These are phyloP conservation scores for Coelinius sp. DNA, from an alignment of 2,888 invertebrate genomes.

Conservation along the genomic window DNA sequence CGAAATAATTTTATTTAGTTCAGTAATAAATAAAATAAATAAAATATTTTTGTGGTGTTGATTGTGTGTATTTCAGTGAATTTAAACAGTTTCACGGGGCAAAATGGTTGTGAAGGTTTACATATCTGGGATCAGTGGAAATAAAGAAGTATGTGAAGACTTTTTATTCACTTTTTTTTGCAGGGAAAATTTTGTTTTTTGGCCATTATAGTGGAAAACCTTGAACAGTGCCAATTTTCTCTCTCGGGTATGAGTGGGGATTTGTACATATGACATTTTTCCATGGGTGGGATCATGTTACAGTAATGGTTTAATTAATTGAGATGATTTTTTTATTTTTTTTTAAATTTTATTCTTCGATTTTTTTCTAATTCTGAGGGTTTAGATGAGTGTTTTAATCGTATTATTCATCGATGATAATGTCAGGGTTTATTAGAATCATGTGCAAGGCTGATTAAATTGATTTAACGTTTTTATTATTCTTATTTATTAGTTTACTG, in stretches of 20 bases:
- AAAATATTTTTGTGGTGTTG: too few relatives aligned
- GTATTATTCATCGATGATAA: neutral
- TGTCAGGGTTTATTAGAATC: constrained; percentile 2
- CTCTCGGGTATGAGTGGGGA: neutral
- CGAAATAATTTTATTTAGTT: too few relatives aligned
- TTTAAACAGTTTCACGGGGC: too few relatives aligned
- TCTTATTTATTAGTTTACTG: too few relatives aligned
- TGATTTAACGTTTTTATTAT: neutral
- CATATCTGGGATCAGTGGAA: constrained; percentile 93
- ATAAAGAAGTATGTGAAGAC: constrained; percentile 86
- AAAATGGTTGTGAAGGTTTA: constrained; percentile 92
- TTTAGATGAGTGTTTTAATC: neutral
- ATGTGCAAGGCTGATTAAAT: neutral
- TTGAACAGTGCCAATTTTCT: neutral
- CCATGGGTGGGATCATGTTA: neutral
- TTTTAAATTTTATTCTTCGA: neutral
- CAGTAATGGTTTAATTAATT: neutral
- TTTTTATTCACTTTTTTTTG: constrained; percentile 20
- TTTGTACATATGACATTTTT: neutral
- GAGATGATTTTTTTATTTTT: neutral
- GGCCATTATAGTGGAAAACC: constrained; percentile 19
- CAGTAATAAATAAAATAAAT: too few relatives aligned
- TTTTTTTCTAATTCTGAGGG: too few relatives aligned
- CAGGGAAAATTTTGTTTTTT: constrained; percentile 12
- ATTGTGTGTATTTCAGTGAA: too few relatives aligned